Percentiles rank a stretch among this genome's conserved stretches.
Evolutionary conservation across 1,140 invertebrate genomes (phyloP).

Genomic region (Xylocopa sonorina): DNA sequence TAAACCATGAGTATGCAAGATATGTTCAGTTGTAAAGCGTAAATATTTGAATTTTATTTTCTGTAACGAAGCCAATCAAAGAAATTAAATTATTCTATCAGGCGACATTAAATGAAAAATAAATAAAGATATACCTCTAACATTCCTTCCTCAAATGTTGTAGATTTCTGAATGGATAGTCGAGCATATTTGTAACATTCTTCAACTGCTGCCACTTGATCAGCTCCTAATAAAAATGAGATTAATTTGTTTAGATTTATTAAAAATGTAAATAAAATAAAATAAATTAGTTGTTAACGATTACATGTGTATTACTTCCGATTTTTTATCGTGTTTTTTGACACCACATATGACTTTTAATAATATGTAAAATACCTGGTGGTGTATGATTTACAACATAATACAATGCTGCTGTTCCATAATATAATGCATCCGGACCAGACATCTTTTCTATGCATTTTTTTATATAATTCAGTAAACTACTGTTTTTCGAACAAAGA

Average conservation of each 20-base stretch:
- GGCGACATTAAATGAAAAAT: neutral
- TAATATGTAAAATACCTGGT: slow-evolving; percentile 59
- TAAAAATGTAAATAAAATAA: too few relatives aligned
- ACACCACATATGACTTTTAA: neutral
- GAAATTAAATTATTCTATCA: neutral
- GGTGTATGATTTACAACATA: slow-evolving; percentile 78
- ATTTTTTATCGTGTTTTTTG: neutral
- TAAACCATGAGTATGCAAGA: slow-evolving; percentile 75
- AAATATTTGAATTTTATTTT: slow-evolving; percentile 78
- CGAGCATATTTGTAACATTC: slow-evolving; percentile 75
- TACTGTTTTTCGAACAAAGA: slow-evolving; percentile 66
- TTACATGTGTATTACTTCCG: too few relatives aligned
- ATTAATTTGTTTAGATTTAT: slow-evolving; percentile 6
- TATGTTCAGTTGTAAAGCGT: slow-evolving; percentile 74
- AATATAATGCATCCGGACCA: slow-evolving; percentile 70
- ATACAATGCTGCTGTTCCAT: slow-evolving; percentile 76
- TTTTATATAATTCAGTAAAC: slow-evolving; percentile 75
- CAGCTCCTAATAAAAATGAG: slow-evolving; percentile 70
- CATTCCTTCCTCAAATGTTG: slow-evolving; percentile 52
- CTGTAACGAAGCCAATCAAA: slow-evolving; percentile 32
- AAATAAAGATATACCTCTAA: slow-evolving; percentile 49
- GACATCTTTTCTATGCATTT: slow-evolving; percentile 75
- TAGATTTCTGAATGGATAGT: slow-evolving; percentile 45
- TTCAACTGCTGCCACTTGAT: slow-evolving; percentile 77
- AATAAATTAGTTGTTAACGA: too few relatives aligned